Evolutionary conservation across 2,888 invertebrate genomes (phyloP), one percentile per base, ranked within the genome.

Genomic region (Tetragonisca angustula): DNA sequence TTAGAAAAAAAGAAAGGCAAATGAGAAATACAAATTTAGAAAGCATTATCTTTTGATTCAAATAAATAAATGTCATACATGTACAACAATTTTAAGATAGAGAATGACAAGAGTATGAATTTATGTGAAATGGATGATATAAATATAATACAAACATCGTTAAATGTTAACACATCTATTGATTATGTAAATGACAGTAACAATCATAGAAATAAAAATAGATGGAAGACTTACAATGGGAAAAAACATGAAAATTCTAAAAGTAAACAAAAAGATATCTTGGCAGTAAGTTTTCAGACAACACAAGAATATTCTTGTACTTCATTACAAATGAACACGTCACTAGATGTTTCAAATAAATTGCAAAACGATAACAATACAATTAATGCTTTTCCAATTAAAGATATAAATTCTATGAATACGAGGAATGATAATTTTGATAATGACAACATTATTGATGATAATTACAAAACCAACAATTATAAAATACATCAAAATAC

Each of bases 301-400:
- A 49, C 52, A 17, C 54, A 62, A n/a, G 77, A 83, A 87, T 84
- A 19, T 74, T 73, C 81, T 84, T 79, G 85, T 59, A 90, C 89
- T 32, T 93, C 93, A 0, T 73, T 94, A 50, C 90, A 89, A 80
- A 90, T 92, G n/a, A 93, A 93, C 72, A 92, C 92, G 50, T 93
- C 93, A 21, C 27, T 91, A 36, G 83, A 89, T 76, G 79, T 76
- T 61, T 67, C 73, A 54, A 62, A 52, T 50, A 78, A 79, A 82
- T 75, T 36, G 24, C 64, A 65, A 64, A 69, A 76, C 49, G 67
- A 13, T 64, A 62, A 36, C 17, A 43, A 15, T 24, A n/a, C 24
- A 64, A 54, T n/a, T 54, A 36, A 71, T 27, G 19, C 21, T n/a
- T n/a, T 49, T 59, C 4, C 27, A 43, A 2, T 32, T 2, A 54